Evolutionary conservation across 2,888 invertebrate genomes (phyloP).

Genomic region (Cryptocephalus moraei): DNA sequence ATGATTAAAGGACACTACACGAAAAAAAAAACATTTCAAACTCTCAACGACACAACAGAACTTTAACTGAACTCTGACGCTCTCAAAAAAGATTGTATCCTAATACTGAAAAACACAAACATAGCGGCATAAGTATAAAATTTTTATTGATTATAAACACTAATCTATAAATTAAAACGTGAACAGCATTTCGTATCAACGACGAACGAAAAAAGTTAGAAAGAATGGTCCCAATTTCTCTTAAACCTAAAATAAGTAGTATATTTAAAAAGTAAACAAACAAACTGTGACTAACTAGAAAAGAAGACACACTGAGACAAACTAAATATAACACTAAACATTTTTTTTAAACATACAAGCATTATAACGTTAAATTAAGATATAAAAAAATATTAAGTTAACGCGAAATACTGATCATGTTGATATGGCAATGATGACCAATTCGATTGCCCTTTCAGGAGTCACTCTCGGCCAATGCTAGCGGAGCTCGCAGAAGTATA

Average conservation of each 20-base stretch:
- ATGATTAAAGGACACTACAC: no score
- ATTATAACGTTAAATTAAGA: constrained; percentile 9
- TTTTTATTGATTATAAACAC: constrained; percentile 5
- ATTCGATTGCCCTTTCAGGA: constrained; percentile 9
- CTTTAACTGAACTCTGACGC: background rate
- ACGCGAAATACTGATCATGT: constrained; percentile 25
- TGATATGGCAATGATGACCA: constrained; percentile 24
- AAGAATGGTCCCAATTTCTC: constrained; percentile 18
- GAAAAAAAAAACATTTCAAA: no score
- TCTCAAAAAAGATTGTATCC: background rate
- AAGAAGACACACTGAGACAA: background rate
- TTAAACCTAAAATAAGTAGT: constrained; percentile 15
- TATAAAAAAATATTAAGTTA: constrained; percentile 9
- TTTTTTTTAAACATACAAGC: constrained; percentile 18
- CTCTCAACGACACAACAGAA: no score
- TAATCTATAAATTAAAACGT: constrained; percentile 8
- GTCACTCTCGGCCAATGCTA: constrained; percentile 36
- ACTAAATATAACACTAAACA: constrained; percentile 6
- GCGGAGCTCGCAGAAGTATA: constrained; percentile 32
- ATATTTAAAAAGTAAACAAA: background rate
- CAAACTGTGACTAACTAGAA: background rate
- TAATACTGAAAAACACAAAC: constrained; percentile 4
- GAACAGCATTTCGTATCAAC: constrained; percentile 22
- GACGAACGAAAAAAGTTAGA: constrained; percentile 3
- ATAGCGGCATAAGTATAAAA: constrained; percentile 13